These are phyloP conservation scores for Sus scrofa DNA, from an alignment of 2,113 vertebrate species.

Conservation along the genomic window DNA sequence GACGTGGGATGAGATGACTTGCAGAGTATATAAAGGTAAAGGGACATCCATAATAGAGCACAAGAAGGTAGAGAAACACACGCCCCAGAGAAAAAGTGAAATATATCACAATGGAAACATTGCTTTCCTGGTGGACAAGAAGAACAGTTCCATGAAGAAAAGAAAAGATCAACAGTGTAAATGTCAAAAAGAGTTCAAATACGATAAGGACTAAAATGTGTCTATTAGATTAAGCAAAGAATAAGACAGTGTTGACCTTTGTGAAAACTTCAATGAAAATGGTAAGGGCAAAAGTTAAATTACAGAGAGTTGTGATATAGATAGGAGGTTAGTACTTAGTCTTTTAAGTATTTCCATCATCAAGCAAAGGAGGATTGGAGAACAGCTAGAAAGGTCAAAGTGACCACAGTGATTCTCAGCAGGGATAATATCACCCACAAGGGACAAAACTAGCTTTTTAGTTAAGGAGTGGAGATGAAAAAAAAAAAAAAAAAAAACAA, in stretches of 20 bases:
- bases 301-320: neutral
- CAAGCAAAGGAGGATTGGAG: neutral
- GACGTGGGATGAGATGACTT: neutral
- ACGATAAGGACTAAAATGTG: conserved; percentile 15
- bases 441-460: neutral
- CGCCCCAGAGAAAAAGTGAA: neutral
- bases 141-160: conserved; percentile 5
- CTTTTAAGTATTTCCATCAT: neutral
- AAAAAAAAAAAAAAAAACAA: neutral
- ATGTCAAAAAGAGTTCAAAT: conserved; percentile 36
- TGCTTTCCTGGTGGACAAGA: neutral
- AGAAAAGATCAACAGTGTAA: conserved; percentile 13
- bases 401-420: neutral
- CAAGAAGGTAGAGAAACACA: neutral
- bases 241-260: conserved; percentile 47
- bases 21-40: neutral
- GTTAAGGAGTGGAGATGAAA: neutral
- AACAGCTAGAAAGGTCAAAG: neutral
- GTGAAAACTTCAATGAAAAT: conserved; percentile 16
- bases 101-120: neutral
- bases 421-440: neutral
- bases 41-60: neutral
- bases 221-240: conserved; percentile 26
- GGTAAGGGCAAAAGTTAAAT: neutral
- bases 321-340: neutral